Evolutionary conservation across 2,113 vertebrate genomes (phyloP), one percentile per base, ranked within the genome.

Genomic region (Cyanoderma ruficeps): DNA sequence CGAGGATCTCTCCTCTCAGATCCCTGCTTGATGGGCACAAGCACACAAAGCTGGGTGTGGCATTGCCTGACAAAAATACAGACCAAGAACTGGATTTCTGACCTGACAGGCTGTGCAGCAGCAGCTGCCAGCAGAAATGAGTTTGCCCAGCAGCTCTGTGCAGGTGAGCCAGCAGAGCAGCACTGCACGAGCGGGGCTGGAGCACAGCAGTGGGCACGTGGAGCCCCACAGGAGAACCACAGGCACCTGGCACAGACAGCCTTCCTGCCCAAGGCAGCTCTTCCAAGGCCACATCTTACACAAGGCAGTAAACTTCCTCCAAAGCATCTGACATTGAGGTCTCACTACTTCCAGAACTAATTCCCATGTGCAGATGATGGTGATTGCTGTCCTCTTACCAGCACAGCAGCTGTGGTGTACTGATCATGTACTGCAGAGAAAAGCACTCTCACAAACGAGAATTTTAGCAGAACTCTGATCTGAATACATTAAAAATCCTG

Each of bases 201-300:
- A 82, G 52, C 7, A 0, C 44, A 39, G 0, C 0, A 0, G 17
- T 15, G 27, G 47, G 56, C 33, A 71, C 2, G 0, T 7, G 50
- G 59, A 79, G 27, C 67, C 22, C 6, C 30, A 63, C 6, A 3
- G 4, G 15, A 46, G 69, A 44, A 75, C 50, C 44, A 31, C 56
- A 7, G 3, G 10, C 3, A 20, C 47, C 4, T 57, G 59, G 35
- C 49, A 72, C 28, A 39, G 39, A 46, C 47, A 89, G 56, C 72
- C 27, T 60, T 35, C 64, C 52, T 37, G 13, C 16, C n/a, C 10
- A n/a, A 69, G 76, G 18, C 35, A 41, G 80, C 68, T 87, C 14
- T 53, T 82, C 61, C 69, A 87, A 59, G 47, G 52, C 21, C 31
- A 47, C 3, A 6, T 60, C 74, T 72, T 37, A 56, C 31, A 68